Conservation (phyloP, 1,140 invertebrate species). For the Copidosoma floridanum region DNA sequence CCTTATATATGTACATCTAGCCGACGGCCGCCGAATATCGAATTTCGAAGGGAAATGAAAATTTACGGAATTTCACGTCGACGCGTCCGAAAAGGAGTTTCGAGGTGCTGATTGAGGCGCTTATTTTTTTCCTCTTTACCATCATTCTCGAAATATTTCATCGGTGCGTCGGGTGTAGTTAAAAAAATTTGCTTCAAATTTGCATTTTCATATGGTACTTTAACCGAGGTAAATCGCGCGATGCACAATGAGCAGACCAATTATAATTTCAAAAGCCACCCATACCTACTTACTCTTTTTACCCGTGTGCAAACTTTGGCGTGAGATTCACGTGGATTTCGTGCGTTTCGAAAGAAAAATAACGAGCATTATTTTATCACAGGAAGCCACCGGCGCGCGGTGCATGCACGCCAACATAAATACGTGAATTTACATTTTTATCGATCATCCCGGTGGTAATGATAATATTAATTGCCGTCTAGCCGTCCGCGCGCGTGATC, state of each 20-base stretch:
- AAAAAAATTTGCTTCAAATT: too few relatives aligned
- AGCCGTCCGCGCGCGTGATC: neutral
- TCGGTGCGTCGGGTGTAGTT: too few relatives aligned
- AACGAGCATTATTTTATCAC: conserved; percentile 13
- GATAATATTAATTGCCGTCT: conserved; percentile 1
- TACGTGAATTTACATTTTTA: conserved; percentile 20
- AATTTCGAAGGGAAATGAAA: conserved; percentile 3
- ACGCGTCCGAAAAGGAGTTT: neutral
- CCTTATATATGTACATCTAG: too few relatives aligned
- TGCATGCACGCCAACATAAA: neutral
- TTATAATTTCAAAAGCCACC: conserved; percentile 3
- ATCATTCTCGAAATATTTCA: too few relatives aligned
- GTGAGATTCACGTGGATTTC: conserved; percentile 6
- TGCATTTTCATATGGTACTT: too few relatives aligned
- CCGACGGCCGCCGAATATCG: too few relatives aligned
- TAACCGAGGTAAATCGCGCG: neutral
- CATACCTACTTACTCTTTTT: too few relatives aligned
- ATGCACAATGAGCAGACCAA: too few relatives aligned
- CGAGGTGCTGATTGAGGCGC: too few relatives aligned
- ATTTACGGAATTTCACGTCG: conserved; percentile 9
- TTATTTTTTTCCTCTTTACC: too few relatives aligned
- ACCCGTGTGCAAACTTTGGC: neutral
- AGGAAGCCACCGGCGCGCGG: neutral
- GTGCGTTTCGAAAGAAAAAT: conserved; percentile 8
- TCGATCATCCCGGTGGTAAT: conserved; percentile 1